These are phyloP conservation scores for Morphnarchus princeps DNA, from an alignment of 2,113 vertebrate genomes.

Conservation along the genomic window DNA sequence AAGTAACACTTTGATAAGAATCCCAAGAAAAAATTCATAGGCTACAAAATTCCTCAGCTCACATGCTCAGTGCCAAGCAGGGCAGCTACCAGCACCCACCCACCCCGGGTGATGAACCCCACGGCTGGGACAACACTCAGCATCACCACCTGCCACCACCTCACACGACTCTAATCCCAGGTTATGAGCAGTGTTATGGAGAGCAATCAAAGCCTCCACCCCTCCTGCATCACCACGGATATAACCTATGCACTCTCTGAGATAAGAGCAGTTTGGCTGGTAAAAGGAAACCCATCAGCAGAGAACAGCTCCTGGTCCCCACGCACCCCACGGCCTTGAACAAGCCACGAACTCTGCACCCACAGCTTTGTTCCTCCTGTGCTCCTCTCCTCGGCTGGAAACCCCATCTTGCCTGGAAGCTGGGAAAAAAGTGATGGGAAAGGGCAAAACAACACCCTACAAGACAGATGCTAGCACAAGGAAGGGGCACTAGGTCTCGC, in stretches of 20 bases:
- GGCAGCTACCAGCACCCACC: background rate
- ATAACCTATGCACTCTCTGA: background rate
- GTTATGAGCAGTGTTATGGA: accelerated
- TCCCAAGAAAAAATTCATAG: background rate
- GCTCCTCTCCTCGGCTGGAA: background rate
- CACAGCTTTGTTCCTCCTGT: background rate
- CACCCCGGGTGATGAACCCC: background rate
- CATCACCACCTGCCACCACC: accelerated
- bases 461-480: background rate
- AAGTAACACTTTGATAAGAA: background rate
- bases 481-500: accelerated
- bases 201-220: background rate
- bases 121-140: background rate
- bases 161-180: accelerated
- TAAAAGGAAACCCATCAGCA: background rate
- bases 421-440: background rate
- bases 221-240: background rate
- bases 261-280: background rate
- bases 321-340: background rate
- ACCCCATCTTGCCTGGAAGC: background rate
- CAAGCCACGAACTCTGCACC: background rate
- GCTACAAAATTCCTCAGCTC: background rate
- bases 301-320: background rate
- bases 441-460: background rate
- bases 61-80: accelerated